Base-by-base conservation (phyloP, 2,113 vertebrate genomes). In the Malurus melanocephalus region DNA sequence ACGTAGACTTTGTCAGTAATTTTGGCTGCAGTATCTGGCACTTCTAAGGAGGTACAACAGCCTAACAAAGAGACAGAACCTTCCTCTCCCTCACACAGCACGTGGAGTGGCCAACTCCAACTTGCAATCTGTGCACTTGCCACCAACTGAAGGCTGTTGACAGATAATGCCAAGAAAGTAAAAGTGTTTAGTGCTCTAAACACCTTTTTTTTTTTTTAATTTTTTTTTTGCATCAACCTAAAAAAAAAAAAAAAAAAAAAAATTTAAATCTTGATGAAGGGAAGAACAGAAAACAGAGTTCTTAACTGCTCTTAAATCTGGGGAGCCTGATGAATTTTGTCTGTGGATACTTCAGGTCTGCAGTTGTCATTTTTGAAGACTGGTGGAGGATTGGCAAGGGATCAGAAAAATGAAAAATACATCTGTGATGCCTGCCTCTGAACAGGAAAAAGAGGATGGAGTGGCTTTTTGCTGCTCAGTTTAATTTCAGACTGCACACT, bases 131-230 rank as follows among this genome's bases (percentile, higher is more conserved):
- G 78, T 66, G 64, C 64, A 9, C 43, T 89, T 2, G 7, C 35
- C 30, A 56, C 75, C 55, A 38, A 75, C 84, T 46, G 84, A 81
- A 88, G 43, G 71, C 59, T 92, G 85, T 66, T 94, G 78, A 89
- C 79, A 85, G 82, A 57, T 77, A 33, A 93, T 85, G 43, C 20
- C 66, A 26, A 85, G 64, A 62, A 87, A 85, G 38, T 59, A 16
- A 38, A 67, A 77, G 38, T 56, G 32, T 72, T 87, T 64, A 48
- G 28, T 71, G n/a, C n/a, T n/a, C n/a, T n/a, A n/a, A n/a, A n/a
- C n/a, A n/a, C n/a, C n/a, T n/a, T n/a, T n/a, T n/a, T n/a, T n/a
- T n/a, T n/a, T n/a, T n/a, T n/a, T n/a, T n/a, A n/a, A n/a, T n/a
- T n/a, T 16, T 43, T 46, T 60, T 59, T 68, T 85, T 64, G 2